These are phyloP conservation scores for Euleptes europaea DNA, from an alignment of 2,113 vertebrate genomes.

Conservation along the genomic window DNA sequence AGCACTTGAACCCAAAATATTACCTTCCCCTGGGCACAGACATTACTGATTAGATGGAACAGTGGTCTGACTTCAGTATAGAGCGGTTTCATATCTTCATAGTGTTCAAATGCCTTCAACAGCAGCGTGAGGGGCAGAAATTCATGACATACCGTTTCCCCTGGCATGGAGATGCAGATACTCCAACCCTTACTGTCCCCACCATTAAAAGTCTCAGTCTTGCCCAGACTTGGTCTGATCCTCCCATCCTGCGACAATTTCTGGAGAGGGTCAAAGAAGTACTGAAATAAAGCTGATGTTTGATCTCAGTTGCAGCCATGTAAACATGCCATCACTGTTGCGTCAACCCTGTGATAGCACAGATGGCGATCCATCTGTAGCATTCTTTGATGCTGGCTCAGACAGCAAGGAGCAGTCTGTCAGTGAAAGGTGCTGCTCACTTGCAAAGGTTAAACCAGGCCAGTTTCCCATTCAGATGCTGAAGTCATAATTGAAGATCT, in stretches of 20 bases:
- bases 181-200: neutral
- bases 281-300: slow-evolving; percentile 18
- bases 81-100: too few species aligned
- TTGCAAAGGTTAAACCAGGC: slow-evolving; percentile 3
- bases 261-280: slow-evolving; percentile 8
- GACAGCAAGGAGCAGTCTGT: slow-evolving; percentile 1
- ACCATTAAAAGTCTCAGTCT: neutral
- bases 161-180: too few species aligned
- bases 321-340: slow-evolving; percentile 11
- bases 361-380: slow-evolving; percentile 21
- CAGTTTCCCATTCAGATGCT: neutral
- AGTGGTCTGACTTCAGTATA: too few species aligned
- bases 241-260: neutral
- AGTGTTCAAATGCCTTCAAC: too few species aligned
- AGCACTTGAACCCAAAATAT: too few species aligned
- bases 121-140: too few species aligned
- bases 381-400: slow-evolving; percentile 13
- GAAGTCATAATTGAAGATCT: neutral
- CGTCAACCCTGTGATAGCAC: neutral
- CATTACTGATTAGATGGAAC: too few species aligned
- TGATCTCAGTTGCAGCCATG: slow-evolving; percentile 13
- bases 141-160: too few species aligned
- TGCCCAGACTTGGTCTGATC: neutral
- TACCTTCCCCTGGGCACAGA: too few species aligned
- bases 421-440: neutral